A percentile compares a stretch with the other conserved stretches of the same genome.
phyloP scores from a whole-genome alignment of 2,797 vertebrate genomes.

The Calcarius lapponicus region DNA sequence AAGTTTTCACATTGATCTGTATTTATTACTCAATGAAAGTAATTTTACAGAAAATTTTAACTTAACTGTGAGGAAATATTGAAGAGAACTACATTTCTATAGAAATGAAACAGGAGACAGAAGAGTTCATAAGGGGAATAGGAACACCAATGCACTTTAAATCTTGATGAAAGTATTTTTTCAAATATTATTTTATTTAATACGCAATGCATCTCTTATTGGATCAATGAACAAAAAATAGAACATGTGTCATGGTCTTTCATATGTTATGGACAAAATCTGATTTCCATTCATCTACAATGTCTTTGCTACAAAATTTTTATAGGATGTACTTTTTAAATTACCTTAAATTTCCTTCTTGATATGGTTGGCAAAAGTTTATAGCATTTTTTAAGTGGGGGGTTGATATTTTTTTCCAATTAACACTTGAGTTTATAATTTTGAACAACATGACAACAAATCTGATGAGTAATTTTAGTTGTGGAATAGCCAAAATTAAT shows the following conservation, averaged over 20 bases:
- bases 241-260: not conserved
- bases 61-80: not conserved
- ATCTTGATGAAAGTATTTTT: not conserved
- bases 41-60: not conserved
- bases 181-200: not conserved
- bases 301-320: not conserved
- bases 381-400: not conserved
- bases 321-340: not conserved
- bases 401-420: accelerated
- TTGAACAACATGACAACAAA: not conserved
- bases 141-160: not conserved
- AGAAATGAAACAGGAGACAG: not conserved
- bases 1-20: not conserved
- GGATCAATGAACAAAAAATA: not conserved
- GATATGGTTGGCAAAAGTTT: not conserved
- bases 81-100: not conserved
- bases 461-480: not conserved
- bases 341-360: not conserved
- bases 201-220: not conserved
- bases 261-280: not conserved
- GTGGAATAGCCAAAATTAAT: not conserved
- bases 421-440: not conserved
- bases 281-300: not conserved
- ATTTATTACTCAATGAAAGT: not conserved
- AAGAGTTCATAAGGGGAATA: not conserved